phyloP scores from a whole-genome alignment of 1,140 invertebrate genomes.

The Bathynomus jamesi region DNA sequence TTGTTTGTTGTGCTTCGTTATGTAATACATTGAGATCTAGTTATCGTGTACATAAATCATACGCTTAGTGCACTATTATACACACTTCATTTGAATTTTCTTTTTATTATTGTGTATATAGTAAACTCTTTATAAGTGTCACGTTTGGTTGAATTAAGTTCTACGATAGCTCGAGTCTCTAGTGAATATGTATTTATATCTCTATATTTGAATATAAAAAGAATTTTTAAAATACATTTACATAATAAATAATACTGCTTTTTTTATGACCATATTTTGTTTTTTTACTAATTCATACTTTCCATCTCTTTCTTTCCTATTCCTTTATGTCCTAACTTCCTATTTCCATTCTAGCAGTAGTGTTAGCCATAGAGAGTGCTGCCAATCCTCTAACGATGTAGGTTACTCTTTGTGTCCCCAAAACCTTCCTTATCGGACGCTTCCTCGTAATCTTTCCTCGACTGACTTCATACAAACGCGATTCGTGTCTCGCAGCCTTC shows the following conservation, averaged over 20 bases:
- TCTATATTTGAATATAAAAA: too few species aligned
- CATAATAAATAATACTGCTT: not conserved
- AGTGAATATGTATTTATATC: too few species aligned
- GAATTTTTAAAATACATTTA: not conserved
- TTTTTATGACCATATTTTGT: not conserved
- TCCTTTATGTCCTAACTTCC: not conserved
- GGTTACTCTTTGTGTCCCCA: not conserved
- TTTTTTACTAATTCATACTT: slow-evolving; percentile 4
- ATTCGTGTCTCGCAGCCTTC: not conserved
- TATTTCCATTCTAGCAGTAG: not conserved
- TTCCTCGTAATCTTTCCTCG: not conserved
- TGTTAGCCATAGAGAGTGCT: not conserved
- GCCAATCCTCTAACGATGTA: not conserved
- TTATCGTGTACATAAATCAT: too few species aligned
- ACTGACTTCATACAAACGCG: slow-evolving; percentile 1
- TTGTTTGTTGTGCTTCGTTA: too few species aligned
- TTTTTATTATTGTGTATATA: not conserved
- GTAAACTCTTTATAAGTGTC: too few species aligned
- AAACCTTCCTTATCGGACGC: not conserved
- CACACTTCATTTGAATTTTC: not conserved
- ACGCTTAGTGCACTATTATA: too few species aligned
- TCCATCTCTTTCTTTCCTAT: slow-evolving; percentile 6
- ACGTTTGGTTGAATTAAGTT: too few species aligned
- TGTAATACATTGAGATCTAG: too few species aligned
- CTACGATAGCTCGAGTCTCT: too few species aligned